Base-by-base conservation (phyloP, 2,797 vertebrate genomes). In the Sciaenops ocellatus region DNA sequence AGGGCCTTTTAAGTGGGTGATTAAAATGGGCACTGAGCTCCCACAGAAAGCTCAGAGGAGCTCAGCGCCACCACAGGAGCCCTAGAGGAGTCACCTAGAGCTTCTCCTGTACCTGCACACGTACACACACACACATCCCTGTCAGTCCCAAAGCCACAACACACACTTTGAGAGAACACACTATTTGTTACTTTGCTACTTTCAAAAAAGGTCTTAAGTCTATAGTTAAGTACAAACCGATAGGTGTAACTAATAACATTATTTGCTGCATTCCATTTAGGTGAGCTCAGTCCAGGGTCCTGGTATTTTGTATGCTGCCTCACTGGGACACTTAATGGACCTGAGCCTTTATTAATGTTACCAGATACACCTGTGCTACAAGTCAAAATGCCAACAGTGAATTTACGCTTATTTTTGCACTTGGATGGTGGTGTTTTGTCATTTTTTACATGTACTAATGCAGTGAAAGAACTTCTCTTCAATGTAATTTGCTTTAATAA, bases 1-100 rank as follows among this genome's bases (percentile, higher is more conserved):
- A 70, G 75, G 89, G 90, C 80, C 86, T 92, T 93, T 91, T 90
- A 92, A 92, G 92, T 92, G 89, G 84, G 76, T 92, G 89, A 93
- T 93, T 93, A 92, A 93, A 94, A 90, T 86, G 81, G 80, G 84
- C 79, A 85, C 80, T 73, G 80, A 79, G 74, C 84, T 89, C 55
- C 73, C 54, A 79, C 81, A 80, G 77, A 89, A 83, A 78, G 82
- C 87, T 73, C 82, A 80, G 79, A 82, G 74, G 87, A 87, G 69
- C 78, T 75, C 73, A 71, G 78, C 38, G 42, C 73, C 79, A 73
- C 83, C 72, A 72, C 82, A 82, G 78, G 82, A 83, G 73, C 70
- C 68, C 50, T n/a, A n/a, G n/a, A n/a, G n/a, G 13, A 56, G 57
- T 89, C 86, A 89, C 83, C 76, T 42, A 10, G 30, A 72, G 73